A percentile compares a stretch with the other conserved stretches of the same genome.
These are phyloP conservation scores for Onthophagus sagittarius DNA, from an alignment of 2,888 invertebrate genomes.

Conservation along the genomic window DNA sequence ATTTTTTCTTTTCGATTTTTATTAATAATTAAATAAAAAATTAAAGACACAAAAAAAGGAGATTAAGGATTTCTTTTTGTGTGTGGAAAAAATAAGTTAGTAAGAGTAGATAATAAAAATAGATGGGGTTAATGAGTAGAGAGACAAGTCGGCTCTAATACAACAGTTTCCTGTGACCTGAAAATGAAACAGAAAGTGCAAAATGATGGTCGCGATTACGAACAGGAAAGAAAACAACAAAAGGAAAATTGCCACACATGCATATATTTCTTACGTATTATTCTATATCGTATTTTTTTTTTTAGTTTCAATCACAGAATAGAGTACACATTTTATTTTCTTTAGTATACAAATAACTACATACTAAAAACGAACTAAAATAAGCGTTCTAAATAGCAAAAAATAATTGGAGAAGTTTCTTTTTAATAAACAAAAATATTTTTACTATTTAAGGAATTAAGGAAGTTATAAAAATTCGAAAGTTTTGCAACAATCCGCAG, in stretches of 20 bases:
- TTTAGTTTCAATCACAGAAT: constrained; percentile 21
- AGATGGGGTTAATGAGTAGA: constrained; percentile 12
- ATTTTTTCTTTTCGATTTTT: background rate
- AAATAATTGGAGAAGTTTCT: background rate
- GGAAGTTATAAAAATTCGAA: background rate
- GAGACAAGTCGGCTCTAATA: constrained; percentile 47
- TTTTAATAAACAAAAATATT: background rate
- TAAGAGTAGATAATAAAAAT: background rate
- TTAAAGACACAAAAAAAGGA: background rate
- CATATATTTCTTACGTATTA: constrained; percentile 31
- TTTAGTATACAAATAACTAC: constrained; percentile 10
- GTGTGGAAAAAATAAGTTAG: background rate
- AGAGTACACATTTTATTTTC: constrained; percentile 35
- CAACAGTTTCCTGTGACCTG: constrained; percentile 62
- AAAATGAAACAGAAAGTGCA: constrained; percentile 54
- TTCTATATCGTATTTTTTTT: constrained; percentile 9
- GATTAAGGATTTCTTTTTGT: too few species aligned
- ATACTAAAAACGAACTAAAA: constrained; percentile 12
- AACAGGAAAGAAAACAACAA: constrained; percentile 35
- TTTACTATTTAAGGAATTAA: background rate
- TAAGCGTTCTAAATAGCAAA: background rate
- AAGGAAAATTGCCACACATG: constrained; percentile 27
- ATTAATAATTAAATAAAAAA: background rate
- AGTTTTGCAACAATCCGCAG: background rate
- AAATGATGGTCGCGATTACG: constrained; percentile 32